Percentiles rank a stretch among this genome's conserved stretches.
These are phyloP conservation scores for Cordilura impudica DNA, from an alignment of 2,888 invertebrate genomes.

Conservation along the genomic window DNA sequence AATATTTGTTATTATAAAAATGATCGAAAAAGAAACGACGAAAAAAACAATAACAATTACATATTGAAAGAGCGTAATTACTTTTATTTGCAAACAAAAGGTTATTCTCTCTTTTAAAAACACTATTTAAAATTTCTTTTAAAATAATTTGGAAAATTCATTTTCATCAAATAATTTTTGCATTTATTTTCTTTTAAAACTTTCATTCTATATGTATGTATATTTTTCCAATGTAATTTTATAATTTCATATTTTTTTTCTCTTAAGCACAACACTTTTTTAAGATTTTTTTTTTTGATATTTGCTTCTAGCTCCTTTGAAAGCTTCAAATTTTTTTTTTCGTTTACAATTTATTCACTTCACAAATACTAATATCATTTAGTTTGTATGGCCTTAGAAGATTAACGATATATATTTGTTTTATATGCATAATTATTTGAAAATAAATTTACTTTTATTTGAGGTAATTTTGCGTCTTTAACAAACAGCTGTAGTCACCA, in stretches of 20 bases:
- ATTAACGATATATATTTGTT: slow-evolving; percentile 13
- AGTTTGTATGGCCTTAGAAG: background rate
- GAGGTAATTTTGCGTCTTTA: slow-evolving; percentile 64
- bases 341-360: background rate
- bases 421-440: no score
- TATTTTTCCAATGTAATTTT: slow-evolving; percentile 3
- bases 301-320: background rate
- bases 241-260: slow-evolving; percentile 10
- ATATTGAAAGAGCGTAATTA: background rate
- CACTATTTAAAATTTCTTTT: no score
- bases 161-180: no score
- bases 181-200: background rate
- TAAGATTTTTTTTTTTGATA: slow-evolving; percentile 1
- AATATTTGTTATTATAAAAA: background rate
- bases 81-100: background rate
- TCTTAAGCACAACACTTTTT: slow-evolving; percentile 39
- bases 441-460: slow-evolving; percentile 66
- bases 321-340: background rate
- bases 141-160: background rate
- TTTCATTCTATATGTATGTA: background rate
- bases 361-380: background rate
- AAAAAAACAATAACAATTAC: background rate
- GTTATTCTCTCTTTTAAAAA: background rate
- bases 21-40: background rate
- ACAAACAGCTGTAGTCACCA: slow-evolving; percentile 71